Percentiles rank a stretch among this genome's conserved stretches.
Conservation (phyloP, 2,113 vertebrate species). For the Anhinga rufa region DNA sequence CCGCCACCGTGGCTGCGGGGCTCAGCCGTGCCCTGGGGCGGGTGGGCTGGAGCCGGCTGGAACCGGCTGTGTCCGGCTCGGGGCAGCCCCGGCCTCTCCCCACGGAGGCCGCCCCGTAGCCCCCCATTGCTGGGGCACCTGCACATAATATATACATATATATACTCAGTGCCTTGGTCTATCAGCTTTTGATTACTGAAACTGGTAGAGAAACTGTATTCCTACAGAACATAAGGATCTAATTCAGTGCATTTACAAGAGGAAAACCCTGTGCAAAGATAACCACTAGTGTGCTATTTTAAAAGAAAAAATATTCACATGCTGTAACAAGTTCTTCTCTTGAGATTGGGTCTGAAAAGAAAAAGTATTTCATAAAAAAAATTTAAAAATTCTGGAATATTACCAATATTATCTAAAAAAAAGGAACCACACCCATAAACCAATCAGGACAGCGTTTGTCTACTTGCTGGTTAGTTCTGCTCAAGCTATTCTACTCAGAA, state of each 20-base stretch:
- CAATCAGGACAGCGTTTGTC: neutral
- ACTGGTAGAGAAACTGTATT: neutral
- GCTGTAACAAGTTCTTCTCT: neutral
- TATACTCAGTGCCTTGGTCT: neutral
- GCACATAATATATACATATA: too few species aligned
- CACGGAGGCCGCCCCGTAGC: too few species aligned
- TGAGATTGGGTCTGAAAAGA: neutral
- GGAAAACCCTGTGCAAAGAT: neutral
- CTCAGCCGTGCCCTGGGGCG: too few species aligned
- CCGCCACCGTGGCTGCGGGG: accelerated
- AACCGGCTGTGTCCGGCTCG: accelerated
- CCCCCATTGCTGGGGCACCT: neutral
- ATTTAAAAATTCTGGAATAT: neutral
- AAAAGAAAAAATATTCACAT: neutral
- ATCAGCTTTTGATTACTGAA: neutral
- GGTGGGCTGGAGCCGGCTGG: accelerated
- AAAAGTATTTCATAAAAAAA: neutral
- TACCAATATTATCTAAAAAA: neutral
- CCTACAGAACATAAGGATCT: neutral
- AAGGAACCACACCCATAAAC: neutral
- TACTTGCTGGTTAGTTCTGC: neutral
- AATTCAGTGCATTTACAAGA: neutral
- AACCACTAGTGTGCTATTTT: neutral
- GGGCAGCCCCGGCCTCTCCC: neutral
- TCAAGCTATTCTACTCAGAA: neutral